phyloP scores from a whole-genome alignment of 53 echinoderm and acorn worm genomes.

The Apostichopus leukothele region DNA sequence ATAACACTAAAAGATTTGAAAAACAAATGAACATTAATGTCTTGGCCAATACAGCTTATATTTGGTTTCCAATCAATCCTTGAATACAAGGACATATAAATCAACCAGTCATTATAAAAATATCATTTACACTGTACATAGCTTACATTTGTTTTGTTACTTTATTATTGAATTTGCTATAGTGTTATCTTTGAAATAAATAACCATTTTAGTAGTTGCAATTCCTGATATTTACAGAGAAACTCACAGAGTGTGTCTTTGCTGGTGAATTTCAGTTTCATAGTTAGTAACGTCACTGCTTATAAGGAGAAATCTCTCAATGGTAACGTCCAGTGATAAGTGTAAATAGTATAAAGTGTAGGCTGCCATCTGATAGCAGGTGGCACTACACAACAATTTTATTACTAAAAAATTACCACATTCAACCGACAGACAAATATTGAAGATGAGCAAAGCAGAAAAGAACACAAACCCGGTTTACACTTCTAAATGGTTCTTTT shows the following conservation, averaged over 20 bases:
- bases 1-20: background rate
- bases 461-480: no score
- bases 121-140: conserved; percentile 38
- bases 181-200: conserved; percentile 23
- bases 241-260: background rate
- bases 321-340: no score
- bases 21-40: background rate
- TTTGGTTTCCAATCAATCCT: conserved; percentile 15
- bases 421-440: no score
- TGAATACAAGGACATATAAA: conserved; percentile 27
- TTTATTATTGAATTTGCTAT: conserved; percentile 21
- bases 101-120: conserved; percentile 25
- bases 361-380: no score
- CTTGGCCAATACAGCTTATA: conserved; percentile 21
- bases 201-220: background rate
- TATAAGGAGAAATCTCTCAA: no score
- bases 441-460: no score
- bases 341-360: no score
- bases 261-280: no score
- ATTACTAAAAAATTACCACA: no score
- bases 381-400: no score
- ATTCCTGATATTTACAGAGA: background rate
- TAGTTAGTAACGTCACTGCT: no score
- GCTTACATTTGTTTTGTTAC: background rate
- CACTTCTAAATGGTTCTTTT: no score